Evolutionary conservation across 2,797 vertebrate genomes (phyloP).

Genomic region (Etheostoma nigrum): DNA sequence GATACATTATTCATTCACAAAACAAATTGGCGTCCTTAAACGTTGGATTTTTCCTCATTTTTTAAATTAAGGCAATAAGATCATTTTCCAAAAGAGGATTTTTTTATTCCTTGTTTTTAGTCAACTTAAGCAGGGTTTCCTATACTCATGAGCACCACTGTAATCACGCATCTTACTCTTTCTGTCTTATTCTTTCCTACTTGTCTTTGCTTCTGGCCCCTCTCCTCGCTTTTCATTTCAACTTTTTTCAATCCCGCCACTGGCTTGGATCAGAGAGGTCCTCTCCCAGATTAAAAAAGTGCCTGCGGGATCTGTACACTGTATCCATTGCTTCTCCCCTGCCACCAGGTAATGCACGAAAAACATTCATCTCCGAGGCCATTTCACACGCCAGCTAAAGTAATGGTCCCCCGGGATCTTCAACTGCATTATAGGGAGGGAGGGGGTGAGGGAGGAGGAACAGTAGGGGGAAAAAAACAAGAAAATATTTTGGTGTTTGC

Average conservation of each 20-base stretch:
- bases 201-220: conserved; percentile 15
- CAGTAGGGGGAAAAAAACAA: neutral
- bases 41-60: too few species aligned
- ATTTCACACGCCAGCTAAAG: conserved; percentile 80
- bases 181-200: conserved; percentile 26
- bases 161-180: conserved; percentile 42
- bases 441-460: neutral
- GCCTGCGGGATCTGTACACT: conserved; percentile 53
- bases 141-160: too few species aligned
- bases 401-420: conserved; percentile 77
- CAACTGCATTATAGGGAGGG: conserved; percentile 68
- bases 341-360: conserved; percentile 77
- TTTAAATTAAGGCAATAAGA: too few species aligned
- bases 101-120: too few species aligned
- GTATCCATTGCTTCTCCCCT: conserved; percentile 71
- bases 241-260: conserved; percentile 26
- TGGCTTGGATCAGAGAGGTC: conserved; percentile 61
- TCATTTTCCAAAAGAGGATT: too few species aligned
- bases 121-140: too few species aligned
- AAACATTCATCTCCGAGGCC: conserved; percentile 79
- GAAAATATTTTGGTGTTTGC: conserved; percentile 57
- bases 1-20: too few species aligned
- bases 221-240: conserved; percentile 4
- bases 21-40: too few species aligned
- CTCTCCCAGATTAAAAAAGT: conserved; percentile 74